Base-by-base conservation (phyloP, 2,888 invertebrate species). In the Teleiodes luculella region DNA sequence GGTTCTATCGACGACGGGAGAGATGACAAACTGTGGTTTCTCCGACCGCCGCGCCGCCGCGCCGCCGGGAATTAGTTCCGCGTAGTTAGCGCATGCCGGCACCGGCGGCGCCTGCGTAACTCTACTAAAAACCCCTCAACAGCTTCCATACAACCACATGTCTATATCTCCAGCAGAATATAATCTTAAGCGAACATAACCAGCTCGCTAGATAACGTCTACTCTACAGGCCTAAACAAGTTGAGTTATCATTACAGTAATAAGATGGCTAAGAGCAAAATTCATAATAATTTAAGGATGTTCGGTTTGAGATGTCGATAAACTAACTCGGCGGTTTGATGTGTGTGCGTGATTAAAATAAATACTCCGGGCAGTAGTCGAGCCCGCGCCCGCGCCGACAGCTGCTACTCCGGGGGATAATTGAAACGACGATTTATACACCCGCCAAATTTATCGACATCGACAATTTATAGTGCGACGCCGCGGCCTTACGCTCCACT, bases 391-490 rank as follows among this genome's bases (percentile, higher is more conserved):
- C 65, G 72, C 66, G 75, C 72, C 65, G 86, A 86, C 87, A 86
- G 85, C 86, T 86, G 86, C 79, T 86, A 74, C 85, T 81, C 74
- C 74, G 65, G 67, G 70, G 76, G 73, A 83, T 88, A 88, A 87
- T 88, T 88, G 87, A 88, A 87, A 87, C 79, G 78, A 78, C 82
- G 85, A 87, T 86, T 87, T 87, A 87, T 86, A 80, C 74, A 76
- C 80, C 74, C 80, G 80, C 86, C 84, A 81, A 87, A 87, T 87
- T 86, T 88, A 87, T 87, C 79, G 86, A 84, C 80, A 80, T 68
- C 65, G 65, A 68, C 79, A 73, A 86, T 86, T 84, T 86, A 85
- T 79, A 78, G 73, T 68, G 68, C 64, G 68, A 68, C 43, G 43
- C 24, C 24, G 60, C 67, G 60, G 64, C 68, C 66, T 69, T 68